Base-by-base conservation (phyloP, 2,113 vertebrate genomes). In the Empidonax traillii region DNA sequence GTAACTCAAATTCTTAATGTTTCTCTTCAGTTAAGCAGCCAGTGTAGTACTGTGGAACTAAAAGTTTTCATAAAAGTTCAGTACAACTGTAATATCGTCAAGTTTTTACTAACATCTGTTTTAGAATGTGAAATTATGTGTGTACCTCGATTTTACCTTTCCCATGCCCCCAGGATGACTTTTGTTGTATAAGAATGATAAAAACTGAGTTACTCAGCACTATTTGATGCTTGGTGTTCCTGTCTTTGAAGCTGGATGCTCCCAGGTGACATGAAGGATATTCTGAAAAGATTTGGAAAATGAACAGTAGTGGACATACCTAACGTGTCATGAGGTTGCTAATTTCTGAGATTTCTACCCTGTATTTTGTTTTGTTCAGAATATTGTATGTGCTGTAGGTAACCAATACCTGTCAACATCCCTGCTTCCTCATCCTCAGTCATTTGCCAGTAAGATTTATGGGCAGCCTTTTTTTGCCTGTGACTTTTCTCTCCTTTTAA, bases 1-100 rank as follows among this genome's bases (percentile, higher is more conserved):
- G 99, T 99, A 99, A 95, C 35, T 46, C 27, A 62, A 46, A 39
- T 76, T 77, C 27, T 74, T 80, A 35, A 8, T 58, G 3, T 31
- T 85, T 93, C 94, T 55, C 12, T 72, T 81, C 9, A 43, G 8
- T 37, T 55, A 82, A 67, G 65, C 44, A 62, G 4, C 20, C 79
- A 23, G 75, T 47, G 12, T 76, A 62, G 21, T 46, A 10, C 58
- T 83, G 33, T 10, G 33, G 24, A 68, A 51, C 30, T 16, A 33
- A 31, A 52, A 24, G 18, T 63, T 92, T 77, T 77, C 8, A 3
- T 14, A 5, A 23, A 31, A 15, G 8, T 73, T 63, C 47, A 71
- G 17, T 83, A 76, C 33, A 62, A 14, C 15, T 86, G 1, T 68
- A 68, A 16, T 30, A 4, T 46, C n/a, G 74, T 25, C 22, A 52